Percentiles rank a stretch among this genome's conserved stretches.
Evolutionary conservation across 2,888 invertebrate species (phyloP).

Genomic region (Acrocyrtus sp.): DNA sequence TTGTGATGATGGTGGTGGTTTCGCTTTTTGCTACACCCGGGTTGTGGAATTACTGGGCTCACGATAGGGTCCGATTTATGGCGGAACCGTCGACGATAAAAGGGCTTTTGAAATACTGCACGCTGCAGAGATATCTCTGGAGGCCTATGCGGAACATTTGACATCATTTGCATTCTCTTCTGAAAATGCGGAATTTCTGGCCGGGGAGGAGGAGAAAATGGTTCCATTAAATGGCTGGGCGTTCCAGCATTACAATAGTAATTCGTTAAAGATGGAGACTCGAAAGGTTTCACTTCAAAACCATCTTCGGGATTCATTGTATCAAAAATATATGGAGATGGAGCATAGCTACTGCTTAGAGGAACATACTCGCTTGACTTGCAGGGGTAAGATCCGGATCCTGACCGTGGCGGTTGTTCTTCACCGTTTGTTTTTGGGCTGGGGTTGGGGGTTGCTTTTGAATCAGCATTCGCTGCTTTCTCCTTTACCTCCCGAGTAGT

Average conservation of each 20-base stretch:
- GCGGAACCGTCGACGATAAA: slow-evolving; percentile 39
- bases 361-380: slow-evolving; percentile 60
- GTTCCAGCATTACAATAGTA: slow-evolving; percentile 50
- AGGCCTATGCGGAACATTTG: slow-evolving; percentile 31
- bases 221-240: slow-evolving; percentile 55
- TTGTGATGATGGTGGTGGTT: slow-evolving; percentile 51
- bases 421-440: neutral
- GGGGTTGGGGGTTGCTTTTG: neutral
- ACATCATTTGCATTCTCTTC: slow-evolving; percentile 46
- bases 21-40: slow-evolving; percentile 69
- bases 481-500: neutral
- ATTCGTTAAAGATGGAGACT: slow-evolving; percentile 57
- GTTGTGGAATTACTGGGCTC: slow-evolving; percentile 90
- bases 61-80: slow-evolving; percentile 80
- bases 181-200: slow-evolving; percentile 55
- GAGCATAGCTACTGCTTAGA: slow-evolving; percentile 53
- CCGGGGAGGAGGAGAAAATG: slow-evolving; percentile 61
- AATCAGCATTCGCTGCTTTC: neutral
- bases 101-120: slow-evolving; percentile 51
- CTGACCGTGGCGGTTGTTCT: neutral
- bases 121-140: slow-evolving; percentile 43
- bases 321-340: slow-evolving; percentile 56
- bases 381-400: slow-evolving; percentile 32
- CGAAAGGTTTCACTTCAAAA: slow-evolving; percentile 55
- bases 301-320: slow-evolving; percentile 44